Base-by-base conservation (phyloP, 2,113 vertebrate genomes). In the Scolopax mira region DNA sequence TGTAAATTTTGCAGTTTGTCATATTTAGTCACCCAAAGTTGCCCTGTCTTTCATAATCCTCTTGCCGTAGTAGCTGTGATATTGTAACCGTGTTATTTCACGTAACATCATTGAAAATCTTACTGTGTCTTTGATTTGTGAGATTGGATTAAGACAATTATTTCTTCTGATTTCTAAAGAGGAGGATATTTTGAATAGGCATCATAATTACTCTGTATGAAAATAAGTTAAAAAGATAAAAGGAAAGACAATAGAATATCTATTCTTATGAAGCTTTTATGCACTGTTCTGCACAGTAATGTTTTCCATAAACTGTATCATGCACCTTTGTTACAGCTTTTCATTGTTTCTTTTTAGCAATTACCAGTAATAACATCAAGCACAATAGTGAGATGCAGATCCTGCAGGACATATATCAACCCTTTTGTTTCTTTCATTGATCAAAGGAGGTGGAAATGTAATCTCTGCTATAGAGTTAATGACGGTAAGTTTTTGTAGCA, bases 351-450 rank as follows among this genome's bases (percentile, higher is more conserved):
- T 80, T 95, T 89, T 93, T 89, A 99, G 99, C 99, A 99, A 98
- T 97, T 99, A 74, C 99, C 99, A 3, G 99, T 99, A 81, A 99
- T 99, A 98, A 99, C 99, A 7, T 99, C 99, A 31, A 99, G 98
- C 97, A 99, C 99, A 18, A 99, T 99, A 39, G 99, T 99, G 90
- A 98, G 99, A 60, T 99, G 99, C 91, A 98, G 99, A 54, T 98
- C 99, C 37, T 99, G 99, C 92, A 98, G 99, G 87, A 99, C 99
- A 2, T 99, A 99, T 12, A 99, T 99, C 98, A 99, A 99, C 78
- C 99, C 99, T 18, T 99, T 99, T 27, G 99, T 99, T 91, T 99
- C 99, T 84, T 99, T 99, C 97, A 98, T 99, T 94, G 99, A 99
- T 96, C 99, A 99, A 77, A 98, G 99, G 66, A 97, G 99, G 84